These are phyloP conservation scores for Chinchilla lanigera DNA, from an alignment of 2,113 vertebrate genomes.

Conservation along the genomic window DNA sequence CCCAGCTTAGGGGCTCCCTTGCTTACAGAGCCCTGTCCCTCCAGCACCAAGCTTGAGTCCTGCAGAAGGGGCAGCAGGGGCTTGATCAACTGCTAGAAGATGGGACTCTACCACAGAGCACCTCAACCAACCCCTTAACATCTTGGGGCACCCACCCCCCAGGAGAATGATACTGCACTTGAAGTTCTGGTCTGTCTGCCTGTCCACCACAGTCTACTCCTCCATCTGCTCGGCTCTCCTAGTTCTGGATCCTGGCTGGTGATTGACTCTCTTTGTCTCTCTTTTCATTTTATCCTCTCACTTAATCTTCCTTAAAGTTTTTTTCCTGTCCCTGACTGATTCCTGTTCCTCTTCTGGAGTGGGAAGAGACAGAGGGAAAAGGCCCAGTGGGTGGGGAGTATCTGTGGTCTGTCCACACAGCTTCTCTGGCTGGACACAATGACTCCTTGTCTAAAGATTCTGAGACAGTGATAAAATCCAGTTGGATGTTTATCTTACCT, in stretches of 20 bases:
- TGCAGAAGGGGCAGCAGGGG: neutral
- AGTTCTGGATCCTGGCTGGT: neutral
- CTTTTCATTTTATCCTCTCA: neutral
- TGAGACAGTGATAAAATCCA: neutral
- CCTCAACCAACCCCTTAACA: neutral
- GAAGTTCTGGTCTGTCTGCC: neutral
- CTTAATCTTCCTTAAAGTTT: neutral
- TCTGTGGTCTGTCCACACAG: neutral
- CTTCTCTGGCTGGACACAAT: neutral
- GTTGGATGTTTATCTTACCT: neutral
- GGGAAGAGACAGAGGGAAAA: neutral
- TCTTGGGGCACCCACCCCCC: neutral
- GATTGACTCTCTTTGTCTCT: neutral
- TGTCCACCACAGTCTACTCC: neutral
- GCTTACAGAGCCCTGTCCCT: neutral
- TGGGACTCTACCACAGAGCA: neutral
- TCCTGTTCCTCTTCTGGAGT: neutral
- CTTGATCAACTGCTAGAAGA: slow-evolving; percentile 32
- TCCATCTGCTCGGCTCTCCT: neutral
- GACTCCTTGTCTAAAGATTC: neutral
- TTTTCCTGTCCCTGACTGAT: neutral
- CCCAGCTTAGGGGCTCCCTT: neutral
- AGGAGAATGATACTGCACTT: neutral
- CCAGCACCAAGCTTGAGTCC: neutral
- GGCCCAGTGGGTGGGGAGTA: neutral